Evolutionary conservation across 2,797 vertebrate species (phyloP).

Genomic region (Syngnathus acus): DNA sequence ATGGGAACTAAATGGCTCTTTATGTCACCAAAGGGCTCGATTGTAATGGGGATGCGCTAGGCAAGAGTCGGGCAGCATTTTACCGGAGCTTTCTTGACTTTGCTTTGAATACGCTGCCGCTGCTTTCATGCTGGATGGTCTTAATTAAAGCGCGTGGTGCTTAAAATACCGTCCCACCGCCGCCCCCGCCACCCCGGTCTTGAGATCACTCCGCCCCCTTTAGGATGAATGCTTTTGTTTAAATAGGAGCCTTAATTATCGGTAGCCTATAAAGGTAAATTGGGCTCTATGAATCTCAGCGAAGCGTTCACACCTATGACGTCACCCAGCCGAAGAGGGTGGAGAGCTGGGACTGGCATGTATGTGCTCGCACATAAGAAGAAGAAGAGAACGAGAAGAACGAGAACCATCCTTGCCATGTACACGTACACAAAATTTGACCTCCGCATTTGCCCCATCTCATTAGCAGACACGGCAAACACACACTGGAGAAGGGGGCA

Average conservation of each 20-base stretch:
- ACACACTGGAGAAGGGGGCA: no score
- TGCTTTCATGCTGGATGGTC: constrained; percentile 18
- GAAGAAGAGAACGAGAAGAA: no score
- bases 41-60: constrained; percentile 55
- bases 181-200: no score
- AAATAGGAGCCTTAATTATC: constrained; percentile 19
- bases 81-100: constrained; percentile 45
- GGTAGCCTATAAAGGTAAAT: constrained; percentile 16
- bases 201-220: not conserved
- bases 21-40: constrained; percentile 58
- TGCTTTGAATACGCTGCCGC: constrained; percentile 32
- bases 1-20: constrained; percentile 65
- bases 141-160: constrained; percentile 30
- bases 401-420: no score
- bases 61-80: constrained; percentile 38
- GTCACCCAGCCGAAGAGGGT: not conserved
- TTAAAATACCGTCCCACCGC: not conserved
- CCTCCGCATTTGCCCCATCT: no score
- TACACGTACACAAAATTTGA: no score
- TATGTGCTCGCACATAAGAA: not conserved
- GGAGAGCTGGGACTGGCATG: not conserved
- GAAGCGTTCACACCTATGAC: constrained; percentile 7
- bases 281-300: constrained; percentile 15
- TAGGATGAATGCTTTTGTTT: constrained; percentile 2
- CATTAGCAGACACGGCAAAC: no score